A percentile compares a stretch with the other conserved stretches of the same genome.
These are phyloP conservation scores for Sebastes wilsoni DNA, from an alignment of 2,797 vertebrate species.

Conservation along the genomic window DNA sequence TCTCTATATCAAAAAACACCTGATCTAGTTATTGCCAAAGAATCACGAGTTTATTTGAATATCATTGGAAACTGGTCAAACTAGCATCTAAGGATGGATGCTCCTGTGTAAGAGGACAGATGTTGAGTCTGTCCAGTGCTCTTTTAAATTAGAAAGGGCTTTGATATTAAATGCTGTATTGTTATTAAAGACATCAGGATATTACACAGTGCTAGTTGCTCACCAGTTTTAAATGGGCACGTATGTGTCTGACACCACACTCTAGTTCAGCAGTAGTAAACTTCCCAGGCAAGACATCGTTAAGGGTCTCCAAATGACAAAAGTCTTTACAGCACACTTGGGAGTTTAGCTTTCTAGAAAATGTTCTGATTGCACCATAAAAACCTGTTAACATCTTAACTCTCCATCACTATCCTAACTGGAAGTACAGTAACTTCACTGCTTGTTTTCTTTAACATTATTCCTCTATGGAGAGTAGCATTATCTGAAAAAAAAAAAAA, in stretches of 20 bases:
- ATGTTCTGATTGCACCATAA: not conserved
- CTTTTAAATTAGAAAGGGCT: constrained; percentile 13
- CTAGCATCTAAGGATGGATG: constrained; percentile 15
- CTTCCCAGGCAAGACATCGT: not conserved
- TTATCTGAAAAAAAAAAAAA: not conserved
- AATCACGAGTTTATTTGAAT: constrained; percentile 39
- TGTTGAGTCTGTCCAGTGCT: constrained; percentile 52
- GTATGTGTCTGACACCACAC: constrained; percentile 26
- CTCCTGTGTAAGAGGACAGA: constrained; percentile 20
- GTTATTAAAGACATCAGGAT: constrained; percentile 16
- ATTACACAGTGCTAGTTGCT: constrained; percentile 46
- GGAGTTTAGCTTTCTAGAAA: not conserved
- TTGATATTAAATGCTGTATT: constrained; percentile 20
- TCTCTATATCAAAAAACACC: constrained; percentile 28
- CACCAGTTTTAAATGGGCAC: constrained; percentile 9
- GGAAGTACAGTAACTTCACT: not conserved
- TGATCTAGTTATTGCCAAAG: constrained; percentile 59
- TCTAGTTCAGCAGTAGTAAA: constrained; percentile 11
- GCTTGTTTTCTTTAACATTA: not conserved
- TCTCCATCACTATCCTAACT: not conserved
- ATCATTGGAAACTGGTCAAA: constrained; percentile 28
- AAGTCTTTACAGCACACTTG: not conserved
- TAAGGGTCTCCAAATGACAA: not conserved
- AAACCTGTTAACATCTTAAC: not conserved
- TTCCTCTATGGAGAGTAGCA: not conserved